phyloP scores from a whole-genome alignment of 2,113 vertebrate genomes.

The Thalassarche chlororhynchos region DNA sequence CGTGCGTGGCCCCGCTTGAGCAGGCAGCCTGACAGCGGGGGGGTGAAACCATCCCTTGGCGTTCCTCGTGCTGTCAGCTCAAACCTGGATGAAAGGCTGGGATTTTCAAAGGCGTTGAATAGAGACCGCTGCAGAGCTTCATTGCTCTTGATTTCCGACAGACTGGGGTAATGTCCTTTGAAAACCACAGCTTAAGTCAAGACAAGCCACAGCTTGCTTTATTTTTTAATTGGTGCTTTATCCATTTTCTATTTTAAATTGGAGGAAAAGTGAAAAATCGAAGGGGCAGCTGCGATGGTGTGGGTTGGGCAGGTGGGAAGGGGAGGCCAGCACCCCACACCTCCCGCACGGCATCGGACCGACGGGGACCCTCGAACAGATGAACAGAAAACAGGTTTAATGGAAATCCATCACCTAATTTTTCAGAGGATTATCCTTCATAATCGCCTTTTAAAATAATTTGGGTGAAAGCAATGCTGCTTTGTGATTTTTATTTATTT shows the following conservation, averaged over 20 bases:
- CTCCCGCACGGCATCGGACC: not conserved
- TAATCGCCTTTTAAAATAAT: not conserved
- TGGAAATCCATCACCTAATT: not conserved
- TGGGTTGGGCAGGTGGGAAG: not conserved
- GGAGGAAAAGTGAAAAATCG: not conserved
- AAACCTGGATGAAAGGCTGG: not conserved
- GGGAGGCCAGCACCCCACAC: not conserved
- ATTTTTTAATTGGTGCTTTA: not conserved
- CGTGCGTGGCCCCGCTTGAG: not conserved
- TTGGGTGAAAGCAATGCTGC: not conserved
- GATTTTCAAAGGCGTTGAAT: not conserved
- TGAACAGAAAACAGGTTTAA: not conserved
- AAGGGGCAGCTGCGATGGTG: accelerated
- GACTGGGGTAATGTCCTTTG: not conserved
- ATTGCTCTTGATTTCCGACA: not conserved
- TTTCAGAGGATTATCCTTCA: not conserved
- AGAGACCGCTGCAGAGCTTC: not conserved
- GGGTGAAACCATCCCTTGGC: not conserved
- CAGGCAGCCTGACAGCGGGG: not conserved
- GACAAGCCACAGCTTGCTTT: not conserved
- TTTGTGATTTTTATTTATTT: not conserved
- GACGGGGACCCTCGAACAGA: not conserved
- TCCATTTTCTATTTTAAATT: not conserved
- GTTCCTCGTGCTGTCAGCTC: not conserved
- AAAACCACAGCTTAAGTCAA: not conserved